These are phyloP conservation scores for Rotaria sp. DNA, from an alignment of 2,888 invertebrate genomes.

Conservation along the genomic window DNA sequence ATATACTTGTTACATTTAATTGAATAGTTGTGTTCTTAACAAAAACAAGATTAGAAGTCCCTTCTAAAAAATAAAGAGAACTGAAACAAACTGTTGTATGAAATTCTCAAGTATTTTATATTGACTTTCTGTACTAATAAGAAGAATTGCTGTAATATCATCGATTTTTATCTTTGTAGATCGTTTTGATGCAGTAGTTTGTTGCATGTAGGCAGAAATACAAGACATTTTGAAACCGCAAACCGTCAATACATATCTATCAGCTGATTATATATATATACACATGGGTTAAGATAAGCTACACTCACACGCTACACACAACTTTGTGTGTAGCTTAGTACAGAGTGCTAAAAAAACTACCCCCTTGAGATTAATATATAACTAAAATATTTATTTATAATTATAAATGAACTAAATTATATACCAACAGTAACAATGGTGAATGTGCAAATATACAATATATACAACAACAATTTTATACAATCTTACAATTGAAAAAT, in stretches of 20 bases:
- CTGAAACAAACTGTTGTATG: background rate
- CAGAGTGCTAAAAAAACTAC: no score
- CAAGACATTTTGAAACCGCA: background rate
- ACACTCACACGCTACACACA: no score
- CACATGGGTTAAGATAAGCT: no score
- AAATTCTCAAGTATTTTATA: background rate
- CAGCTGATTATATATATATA: background rate
- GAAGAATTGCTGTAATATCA: background rate
- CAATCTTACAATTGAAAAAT: no score
- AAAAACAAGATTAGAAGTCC: no score
- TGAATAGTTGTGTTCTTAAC: background rate
- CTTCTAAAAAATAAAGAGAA: background rate
- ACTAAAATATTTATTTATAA: no score
- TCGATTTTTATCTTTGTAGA: slow-evolving; percentile 50
- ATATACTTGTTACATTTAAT: slow-evolving; percentile 54
- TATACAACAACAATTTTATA: no score
- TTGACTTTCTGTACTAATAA: background rate
- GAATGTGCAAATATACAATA: no score
- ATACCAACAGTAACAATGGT: no score
- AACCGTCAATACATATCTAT: background rate
- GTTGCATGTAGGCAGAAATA: background rate
- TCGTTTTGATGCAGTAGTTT: background rate
- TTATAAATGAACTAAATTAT: no score
- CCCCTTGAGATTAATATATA: no score
- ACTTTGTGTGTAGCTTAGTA: no score